Base-by-base conservation (phyloP, 2,113 vertebrate genomes). In the Candoia aspera region DNA sequence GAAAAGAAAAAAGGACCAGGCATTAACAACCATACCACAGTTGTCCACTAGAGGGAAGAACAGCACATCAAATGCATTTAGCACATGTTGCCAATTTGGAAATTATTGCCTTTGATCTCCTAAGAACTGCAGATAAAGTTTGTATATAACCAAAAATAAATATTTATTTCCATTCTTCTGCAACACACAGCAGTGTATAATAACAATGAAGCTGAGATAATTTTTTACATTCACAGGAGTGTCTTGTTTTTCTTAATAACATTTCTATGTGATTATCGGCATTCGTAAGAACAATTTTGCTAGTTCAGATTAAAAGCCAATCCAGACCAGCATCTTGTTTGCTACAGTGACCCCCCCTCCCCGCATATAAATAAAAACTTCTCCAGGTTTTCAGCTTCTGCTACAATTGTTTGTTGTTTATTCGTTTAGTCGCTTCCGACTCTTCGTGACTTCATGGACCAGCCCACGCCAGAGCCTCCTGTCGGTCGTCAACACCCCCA, bases 21-120 rank as follows among this genome's bases (percentile, higher is more conserved):
- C 12, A 2, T 5, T n/a, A 17, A n/a, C 64, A 15, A 73, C 29
- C 0, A 2, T 68, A 13, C 33, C 12, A 2, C 10, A 33, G 29
- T 26, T 88, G 91, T 88, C 5, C 64, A 2, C 33, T 58, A 90
- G 92, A 84, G 53, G 17, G 92, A 93, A 92, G 49, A 93, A 46
- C 0, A 3, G 0, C 15, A 91, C 86, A 68, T 59, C 49, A 0
- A 15, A 68, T 23, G 4, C 17, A 54, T n/a, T 60, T 42, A 42
- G 8, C 0, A 1, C n/a, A 87, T 23, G 8, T 73, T 37, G 37
- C 73, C 73, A 42, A 42, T 42, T 79, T 79, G 33, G 33, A 79
- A 79, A 79, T 42, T 19, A 79, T 21, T 85, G 57, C 8, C 46
- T n/a, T 86, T 91, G 57, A 64, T 24, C 49, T 85, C 26, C 24